Evolutionary conservation across 2,113 vertebrate genomes (phyloP).

Genomic region (Caloenas nicobarica): DNA sequence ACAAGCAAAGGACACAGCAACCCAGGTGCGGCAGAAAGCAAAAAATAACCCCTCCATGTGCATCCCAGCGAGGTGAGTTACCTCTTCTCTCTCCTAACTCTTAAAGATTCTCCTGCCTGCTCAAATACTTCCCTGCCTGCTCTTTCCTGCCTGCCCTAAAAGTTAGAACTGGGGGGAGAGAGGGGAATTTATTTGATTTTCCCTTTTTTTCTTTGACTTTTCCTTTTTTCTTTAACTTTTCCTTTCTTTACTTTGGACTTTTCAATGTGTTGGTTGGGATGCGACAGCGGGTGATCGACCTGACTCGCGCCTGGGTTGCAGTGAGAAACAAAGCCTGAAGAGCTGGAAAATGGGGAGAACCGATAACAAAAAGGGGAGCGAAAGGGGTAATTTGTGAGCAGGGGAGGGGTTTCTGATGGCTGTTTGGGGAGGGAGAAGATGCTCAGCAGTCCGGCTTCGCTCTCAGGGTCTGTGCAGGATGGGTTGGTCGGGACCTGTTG

Average conservation of each 20-base stretch:
- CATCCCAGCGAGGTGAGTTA: not conserved
- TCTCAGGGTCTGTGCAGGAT: fast-evolving
- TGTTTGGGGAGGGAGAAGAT: not conserved
- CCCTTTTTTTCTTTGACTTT: too few species aligned
- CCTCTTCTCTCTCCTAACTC: not conserved
- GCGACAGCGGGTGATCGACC: fast-evolving
- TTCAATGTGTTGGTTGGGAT: not conserved
- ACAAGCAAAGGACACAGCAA: not conserved
- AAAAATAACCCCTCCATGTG: not conserved
- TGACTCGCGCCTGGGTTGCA: not conserved
- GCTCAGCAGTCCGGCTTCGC: fast-evolving
- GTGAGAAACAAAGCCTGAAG: not conserved
- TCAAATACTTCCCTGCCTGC: not conserved
- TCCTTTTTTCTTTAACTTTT: too few species aligned
- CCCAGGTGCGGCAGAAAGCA: not conserved
- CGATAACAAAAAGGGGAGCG: not conserved
- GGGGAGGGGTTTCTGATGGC: not conserved
- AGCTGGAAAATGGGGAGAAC: not conserved
- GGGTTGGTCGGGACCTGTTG: not conserved
- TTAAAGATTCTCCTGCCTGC: not conserved
- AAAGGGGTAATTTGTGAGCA: not conserved
- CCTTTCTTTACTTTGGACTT: not conserved
- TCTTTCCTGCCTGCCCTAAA: not conserved
- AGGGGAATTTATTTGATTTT: not conserved
- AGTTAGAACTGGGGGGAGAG: not conserved